Percentiles rank a stretch among this genome's conserved stretches.
Conservation (phyloP, 2,113 vertebrate genomes). For the Oriolus oriolus region DNA sequence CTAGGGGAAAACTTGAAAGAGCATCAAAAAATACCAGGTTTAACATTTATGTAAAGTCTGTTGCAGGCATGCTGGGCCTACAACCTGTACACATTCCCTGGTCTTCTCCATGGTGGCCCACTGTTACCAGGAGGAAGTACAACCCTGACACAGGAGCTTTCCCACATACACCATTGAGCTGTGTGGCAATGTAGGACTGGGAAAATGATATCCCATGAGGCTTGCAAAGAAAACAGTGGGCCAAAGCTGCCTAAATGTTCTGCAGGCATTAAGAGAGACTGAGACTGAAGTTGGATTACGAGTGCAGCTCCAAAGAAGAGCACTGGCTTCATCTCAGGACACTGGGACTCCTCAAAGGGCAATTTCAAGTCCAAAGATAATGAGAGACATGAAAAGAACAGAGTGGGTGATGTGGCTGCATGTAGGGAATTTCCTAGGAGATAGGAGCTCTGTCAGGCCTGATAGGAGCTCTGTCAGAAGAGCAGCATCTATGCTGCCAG, state of each 20-base stretch:
- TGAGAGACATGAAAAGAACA: not conserved
- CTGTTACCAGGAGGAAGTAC: not conserved
- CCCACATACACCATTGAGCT: not conserved
- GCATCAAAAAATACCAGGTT: not conserved
- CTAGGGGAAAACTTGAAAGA: not conserved
- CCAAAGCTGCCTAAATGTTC: not conserved
- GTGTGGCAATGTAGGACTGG: not conserved
- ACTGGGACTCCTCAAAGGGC: not conserved
- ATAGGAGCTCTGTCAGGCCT: not conserved
- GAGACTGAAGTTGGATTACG: not conserved
- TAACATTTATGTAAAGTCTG: not conserved
- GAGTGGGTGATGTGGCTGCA: not conserved
- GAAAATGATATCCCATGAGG: not conserved
- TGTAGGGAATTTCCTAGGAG: not conserved
- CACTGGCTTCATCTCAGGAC: not conserved
- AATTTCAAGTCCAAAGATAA: not conserved
- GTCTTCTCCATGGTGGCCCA: not conserved
- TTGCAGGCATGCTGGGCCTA: not conserved
- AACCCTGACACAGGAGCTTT: accelerated
- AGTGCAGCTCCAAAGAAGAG: not conserved
- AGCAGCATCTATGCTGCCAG: not conserved
- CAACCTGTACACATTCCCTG: not conserved
- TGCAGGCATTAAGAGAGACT: accelerated
- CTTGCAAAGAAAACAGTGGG: not conserved
- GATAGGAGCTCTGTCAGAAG: not conserved